phyloP scores from a whole-genome alignment of 2,113 vertebrate genomes.

The Cyphomyrus plagiostoma region DNA sequence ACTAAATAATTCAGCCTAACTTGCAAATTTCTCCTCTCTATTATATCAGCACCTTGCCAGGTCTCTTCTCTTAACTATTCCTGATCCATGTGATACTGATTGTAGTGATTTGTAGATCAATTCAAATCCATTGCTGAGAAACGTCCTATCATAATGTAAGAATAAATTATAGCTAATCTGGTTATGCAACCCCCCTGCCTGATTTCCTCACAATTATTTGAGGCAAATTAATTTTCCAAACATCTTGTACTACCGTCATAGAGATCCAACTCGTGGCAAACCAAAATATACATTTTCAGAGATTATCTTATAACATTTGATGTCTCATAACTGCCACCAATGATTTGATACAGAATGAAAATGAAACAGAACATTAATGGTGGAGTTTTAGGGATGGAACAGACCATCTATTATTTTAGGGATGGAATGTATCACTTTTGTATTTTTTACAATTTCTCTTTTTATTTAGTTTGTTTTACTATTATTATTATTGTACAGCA shows the following conservation, averaged over 20 bases:
- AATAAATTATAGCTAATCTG: not conserved
- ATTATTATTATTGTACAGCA: no score
- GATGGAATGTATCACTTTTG: not conserved
- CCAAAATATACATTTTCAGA: not conserved
- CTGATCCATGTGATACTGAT: not conserved
- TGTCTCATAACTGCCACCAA: not conserved
- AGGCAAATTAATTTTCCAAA: not conserved
- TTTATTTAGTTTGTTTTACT: no score
- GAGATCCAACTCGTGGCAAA: not conserved
- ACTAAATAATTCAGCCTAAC: constrained; percentile 4
- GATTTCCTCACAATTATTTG: not conserved
- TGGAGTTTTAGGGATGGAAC: not conserved
- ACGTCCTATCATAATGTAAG: not conserved
- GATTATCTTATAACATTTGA: not conserved
- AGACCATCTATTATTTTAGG: not conserved
- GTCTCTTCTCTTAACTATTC: not conserved
- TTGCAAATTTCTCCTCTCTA: not conserved
- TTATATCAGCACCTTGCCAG: not conserved
- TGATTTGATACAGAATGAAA: not conserved
- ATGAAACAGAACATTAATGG: not conserved
- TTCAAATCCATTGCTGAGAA: not conserved
- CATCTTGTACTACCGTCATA: not conserved
- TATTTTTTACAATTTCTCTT: no score
- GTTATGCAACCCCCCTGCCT: not conserved
- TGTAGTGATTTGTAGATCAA: not conserved